Conservation (phyloP, 2,113 vertebrate species). For the Vireo altiloquus region DNA sequence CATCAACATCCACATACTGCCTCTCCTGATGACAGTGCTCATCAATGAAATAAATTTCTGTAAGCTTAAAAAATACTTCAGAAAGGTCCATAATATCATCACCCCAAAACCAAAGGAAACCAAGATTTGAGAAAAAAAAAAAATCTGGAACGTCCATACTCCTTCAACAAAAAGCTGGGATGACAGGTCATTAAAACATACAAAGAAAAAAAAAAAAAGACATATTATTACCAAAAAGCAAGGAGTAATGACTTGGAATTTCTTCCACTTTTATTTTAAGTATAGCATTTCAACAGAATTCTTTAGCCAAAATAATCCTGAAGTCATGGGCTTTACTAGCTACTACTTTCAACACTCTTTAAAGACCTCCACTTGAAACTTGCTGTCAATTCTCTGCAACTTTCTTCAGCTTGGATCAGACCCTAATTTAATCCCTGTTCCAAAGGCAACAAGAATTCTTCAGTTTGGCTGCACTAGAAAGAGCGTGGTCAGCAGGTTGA, state of each 20-base stretch:
- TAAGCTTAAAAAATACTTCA: not conserved
- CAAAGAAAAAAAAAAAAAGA: not conserved
- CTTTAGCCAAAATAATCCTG: not conserved
- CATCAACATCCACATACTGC: rapidly evolving
- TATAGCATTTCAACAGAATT: not conserved
- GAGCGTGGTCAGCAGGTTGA: rapidly evolving
- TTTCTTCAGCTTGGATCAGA: not conserved
- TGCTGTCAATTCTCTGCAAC: not conserved
- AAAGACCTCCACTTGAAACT: not conserved
- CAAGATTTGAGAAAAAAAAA: not conserved
- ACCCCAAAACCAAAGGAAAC: not conserved
- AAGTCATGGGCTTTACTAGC: not conserved
- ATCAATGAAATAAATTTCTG: not conserved
- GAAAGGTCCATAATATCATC: not conserved
- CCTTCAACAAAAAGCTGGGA: not conserved
- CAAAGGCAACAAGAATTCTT: not conserved
- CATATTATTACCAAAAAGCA: not conserved
- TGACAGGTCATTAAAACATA: not conserved
- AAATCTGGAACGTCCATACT: not conserved
- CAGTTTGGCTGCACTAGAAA: not conserved
- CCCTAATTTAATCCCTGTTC: not conserved
- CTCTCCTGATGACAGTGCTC: not conserved
- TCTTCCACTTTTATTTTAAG: not conserved
- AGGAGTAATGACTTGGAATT: not conserved
- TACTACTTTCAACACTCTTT: not conserved